Conservation (phyloP, 2,888 invertebrate genomes). For the Drosophila multiciliata region DNA sequence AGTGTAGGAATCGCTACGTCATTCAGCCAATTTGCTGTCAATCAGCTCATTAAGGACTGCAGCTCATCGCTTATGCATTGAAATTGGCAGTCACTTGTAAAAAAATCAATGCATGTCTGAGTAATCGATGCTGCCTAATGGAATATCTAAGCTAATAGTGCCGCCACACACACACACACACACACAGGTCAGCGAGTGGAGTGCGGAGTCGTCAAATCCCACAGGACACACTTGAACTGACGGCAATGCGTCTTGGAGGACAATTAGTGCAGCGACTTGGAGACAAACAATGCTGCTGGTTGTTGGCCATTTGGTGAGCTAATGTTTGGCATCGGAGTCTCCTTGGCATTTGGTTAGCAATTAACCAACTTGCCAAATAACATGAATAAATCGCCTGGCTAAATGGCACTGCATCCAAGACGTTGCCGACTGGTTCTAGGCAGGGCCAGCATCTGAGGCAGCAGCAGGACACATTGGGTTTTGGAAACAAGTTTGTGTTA, state of each 20-base stretch:
- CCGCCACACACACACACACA: background rate
- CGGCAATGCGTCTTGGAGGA: conserved; percentile 33
- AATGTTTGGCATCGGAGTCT: conserved; percentile 63
- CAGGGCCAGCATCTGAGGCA: conserved; percentile 41
- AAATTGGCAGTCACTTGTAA: conserved; percentile 78
- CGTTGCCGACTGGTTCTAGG: conserved; percentile 44
- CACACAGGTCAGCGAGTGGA: conserved; percentile 22
- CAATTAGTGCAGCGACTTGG: conserved; percentile 65
- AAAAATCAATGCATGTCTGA: conserved; percentile 81
- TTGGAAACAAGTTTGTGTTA: conserved; percentile 61
- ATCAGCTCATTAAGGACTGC: conserved; percentile 65
- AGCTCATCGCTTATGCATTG: conserved; percentile 77
- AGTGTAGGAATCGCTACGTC: background rate
- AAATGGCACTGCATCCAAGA: conserved; percentile 49
- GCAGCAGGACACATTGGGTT: conserved; percentile 45
- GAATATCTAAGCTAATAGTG: conserved; percentile 78
- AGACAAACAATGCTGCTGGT: conserved; percentile 60
- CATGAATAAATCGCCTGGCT: conserved; percentile 71
- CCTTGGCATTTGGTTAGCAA: conserved; percentile 67
- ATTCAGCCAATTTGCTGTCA: conserved; percentile 29
- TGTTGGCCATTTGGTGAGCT: conserved; percentile 70
- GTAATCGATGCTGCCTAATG: conserved; percentile 78
- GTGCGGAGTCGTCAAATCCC: conserved; percentile 13
- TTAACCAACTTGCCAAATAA: conserved; percentile 70
- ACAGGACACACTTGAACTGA: background rate